These are phyloP conservation scores for Junonia oenone DNA, from an alignment of 2,888 invertebrate genomes.

Conservation along the genomic window DNA sequence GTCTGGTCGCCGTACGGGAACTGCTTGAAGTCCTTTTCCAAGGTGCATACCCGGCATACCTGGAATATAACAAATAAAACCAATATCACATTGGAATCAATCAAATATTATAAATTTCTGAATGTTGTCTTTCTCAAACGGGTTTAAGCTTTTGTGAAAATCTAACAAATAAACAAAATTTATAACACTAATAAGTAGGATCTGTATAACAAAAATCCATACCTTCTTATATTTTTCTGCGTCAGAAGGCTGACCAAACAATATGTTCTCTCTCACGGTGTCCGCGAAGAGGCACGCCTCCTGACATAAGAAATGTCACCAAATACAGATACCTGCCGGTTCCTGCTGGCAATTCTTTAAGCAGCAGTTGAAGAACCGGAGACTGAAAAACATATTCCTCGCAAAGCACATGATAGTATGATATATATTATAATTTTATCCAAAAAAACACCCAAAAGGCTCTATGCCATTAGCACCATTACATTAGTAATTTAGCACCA, in stretches of 20 bases:
- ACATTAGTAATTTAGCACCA: neutral
- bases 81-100: no score
- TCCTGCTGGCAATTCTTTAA: slow-evolving; percentile 84
- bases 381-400: slow-evolving; percentile 64
- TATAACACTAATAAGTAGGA: neutral
- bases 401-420: no score
- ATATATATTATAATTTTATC: no score
- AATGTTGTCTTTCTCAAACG: no score
- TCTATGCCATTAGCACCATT: no score
- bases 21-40: slow-evolving; percentile 76
- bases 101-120: no score
- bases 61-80: slow-evolving; percentile 35
- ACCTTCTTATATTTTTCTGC: slow-evolving; percentile 77
- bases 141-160: neutral
- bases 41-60: slow-evolving; percentile 73
- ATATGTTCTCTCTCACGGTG: slow-evolving; percentile 89
- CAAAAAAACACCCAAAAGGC: no score
- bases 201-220: slow-evolving; percentile 30
- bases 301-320: slow-evolving; percentile 87
- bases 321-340: slow-evolving; percentile 82
- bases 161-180: no score
- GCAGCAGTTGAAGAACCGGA: slow-evolving; percentile 83
- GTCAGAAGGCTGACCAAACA: slow-evolving; percentile 86
- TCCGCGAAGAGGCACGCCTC: slow-evolving; percentile 91
- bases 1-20: slow-evolving; percentile 85